A percentile compares a stretch with the other conserved stretches of the same genome.
Conservation (phyloP, 2,797 vertebrate genomes). For the Danio albolineatus region DNA sequence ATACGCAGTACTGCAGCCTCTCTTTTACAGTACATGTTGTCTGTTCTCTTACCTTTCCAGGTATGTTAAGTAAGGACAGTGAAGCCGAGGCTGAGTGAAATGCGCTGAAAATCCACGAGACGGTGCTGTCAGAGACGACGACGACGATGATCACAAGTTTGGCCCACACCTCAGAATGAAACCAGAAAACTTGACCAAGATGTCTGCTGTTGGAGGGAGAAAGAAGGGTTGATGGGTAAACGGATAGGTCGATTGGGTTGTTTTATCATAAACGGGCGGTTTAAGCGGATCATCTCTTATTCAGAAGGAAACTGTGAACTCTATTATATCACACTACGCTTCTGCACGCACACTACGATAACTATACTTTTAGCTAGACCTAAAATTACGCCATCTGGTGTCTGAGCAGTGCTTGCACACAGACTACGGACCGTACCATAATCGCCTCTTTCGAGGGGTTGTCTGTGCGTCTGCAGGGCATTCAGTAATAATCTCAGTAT, state of each 20-base stretch:
- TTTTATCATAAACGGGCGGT: slow-evolving; percentile 4
- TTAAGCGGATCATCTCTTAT: slow-evolving; percentile 48
- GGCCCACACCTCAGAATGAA: slow-evolving; percentile 7
- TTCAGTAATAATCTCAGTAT: slow-evolving; percentile 32
- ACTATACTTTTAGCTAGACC: slow-evolving; percentile 42
- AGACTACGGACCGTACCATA: slow-evolving; percentile 29
- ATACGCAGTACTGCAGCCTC: neutral
- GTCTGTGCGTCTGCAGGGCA: neutral
- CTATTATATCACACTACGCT: slow-evolving; percentile 33
- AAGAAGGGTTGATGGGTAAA: neutral
- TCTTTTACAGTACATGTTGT: neutral
- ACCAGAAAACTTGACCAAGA: neutral
- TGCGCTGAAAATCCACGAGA: slow-evolving; percentile 64
- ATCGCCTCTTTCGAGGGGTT: neutral
- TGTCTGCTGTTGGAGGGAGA: slow-evolving; percentile 38
- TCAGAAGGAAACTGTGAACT: slow-evolving; percentile 43
- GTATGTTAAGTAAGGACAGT: slow-evolving; percentile 53
- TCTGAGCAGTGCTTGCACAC: slow-evolving; percentile 23
- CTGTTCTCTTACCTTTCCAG: slow-evolving; percentile 24
- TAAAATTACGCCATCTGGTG: slow-evolving; percentile 52
- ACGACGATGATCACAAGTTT: slow-evolving; percentile 3
- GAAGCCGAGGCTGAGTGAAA: slow-evolving; percentile 79
- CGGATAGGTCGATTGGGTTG: neutral
- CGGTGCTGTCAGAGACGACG: slow-evolving; percentile 52
- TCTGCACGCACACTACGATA: slow-evolving; percentile 45